Evolutionary conservation across 2,888 invertebrate species (phyloP), one percentile per base, ranked within the genome.

Genomic region (Campaea margaritaria): DNA sequence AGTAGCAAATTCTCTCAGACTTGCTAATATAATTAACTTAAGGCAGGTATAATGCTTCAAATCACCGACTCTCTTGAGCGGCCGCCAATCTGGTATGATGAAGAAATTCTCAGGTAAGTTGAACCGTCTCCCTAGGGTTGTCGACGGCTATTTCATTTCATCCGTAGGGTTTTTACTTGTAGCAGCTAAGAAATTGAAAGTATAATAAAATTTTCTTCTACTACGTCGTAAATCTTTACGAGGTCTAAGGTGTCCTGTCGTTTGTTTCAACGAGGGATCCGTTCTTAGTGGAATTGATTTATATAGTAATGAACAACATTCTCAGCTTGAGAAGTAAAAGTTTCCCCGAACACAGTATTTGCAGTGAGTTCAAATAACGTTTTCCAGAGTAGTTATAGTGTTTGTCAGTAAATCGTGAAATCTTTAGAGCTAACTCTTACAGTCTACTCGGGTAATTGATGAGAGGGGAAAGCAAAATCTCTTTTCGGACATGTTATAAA

Each of bases 191-290:
- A 81, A 81, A 87, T 83, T 82, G 82, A 83, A 82, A 82, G 82
- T 79, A 79, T 81, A 83, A 86, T 85, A 83, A 84, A 84, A 51
- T 75, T 76, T 81, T 81, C 76, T 76, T 70, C 69, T 71, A 73
- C 78, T 77, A 72, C 78, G 74, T 81, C 83, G 82, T 85, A 85
- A 86, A 87, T 86, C 83, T 83, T 81, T 79, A 71, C 68, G 69
- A 72, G 72, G 31, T 75, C 46, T 51, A 56, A 73, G 76, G 74
- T 79, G 80, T 79, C 74, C 76, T 75, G 69, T 69, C 74, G 76
- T 81, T 82, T 85, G 79, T 83, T 79, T 76, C 73, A 57, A 62
- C 59, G 44, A 54, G 41, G 48, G 48, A 45, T 49, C 52, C 52
- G 60, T 62, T 45, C 44, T 44, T 70, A 68, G 68, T 62, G 58